Evolutionary conservation across 2,113 vertebrate species (phyloP).

Genomic region (Pantherophis guttatus): DNA sequence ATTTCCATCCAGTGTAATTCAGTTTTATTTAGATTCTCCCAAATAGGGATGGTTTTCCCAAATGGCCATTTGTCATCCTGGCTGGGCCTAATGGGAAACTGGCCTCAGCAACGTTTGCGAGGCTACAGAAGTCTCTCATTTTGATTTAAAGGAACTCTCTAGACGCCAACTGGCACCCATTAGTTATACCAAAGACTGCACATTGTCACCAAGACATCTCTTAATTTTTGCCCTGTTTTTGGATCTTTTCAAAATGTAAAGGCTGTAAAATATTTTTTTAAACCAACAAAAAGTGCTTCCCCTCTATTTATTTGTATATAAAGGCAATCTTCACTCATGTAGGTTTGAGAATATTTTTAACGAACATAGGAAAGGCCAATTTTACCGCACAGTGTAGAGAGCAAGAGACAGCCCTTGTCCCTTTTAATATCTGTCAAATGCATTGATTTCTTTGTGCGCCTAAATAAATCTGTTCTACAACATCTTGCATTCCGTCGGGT

Average conservation of each 20-base stretch:
- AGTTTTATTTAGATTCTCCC: background rate
- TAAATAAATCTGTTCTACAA: slow-evolving; percentile 40
- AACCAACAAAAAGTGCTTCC: slow-evolving; percentile 47
- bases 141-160: background rate
- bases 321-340: slow-evolving; percentile 41
- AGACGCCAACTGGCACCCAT: slow-evolving; percentile 37
- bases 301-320: slow-evolving; percentile 55
- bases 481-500: background rate
- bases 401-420: slow-evolving; percentile 10
- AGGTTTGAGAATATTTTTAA: slow-evolving; percentile 43
- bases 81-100: background rate
- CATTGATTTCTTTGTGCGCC: slow-evolving; percentile 21
- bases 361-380: slow-evolving; percentile 11
- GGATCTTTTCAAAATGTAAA: slow-evolving; percentile 16
- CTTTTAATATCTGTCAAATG: slow-evolving; percentile 35
- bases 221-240: slow-evolving; percentile 3
- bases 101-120: background rate
- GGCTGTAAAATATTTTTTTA: slow-evolving; percentile 59
- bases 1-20: background rate
- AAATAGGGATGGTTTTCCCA: background rate
- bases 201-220: slow-evolving; percentile 48
- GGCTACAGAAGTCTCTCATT: no score
- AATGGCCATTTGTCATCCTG: background rate
- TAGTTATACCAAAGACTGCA: slow-evolving; percentile 64
- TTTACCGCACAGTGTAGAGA: slow-evolving; percentile 41